phyloP scores from a whole-genome alignment of 2,888 invertebrate species.

The Morinoia aosen region DNA sequence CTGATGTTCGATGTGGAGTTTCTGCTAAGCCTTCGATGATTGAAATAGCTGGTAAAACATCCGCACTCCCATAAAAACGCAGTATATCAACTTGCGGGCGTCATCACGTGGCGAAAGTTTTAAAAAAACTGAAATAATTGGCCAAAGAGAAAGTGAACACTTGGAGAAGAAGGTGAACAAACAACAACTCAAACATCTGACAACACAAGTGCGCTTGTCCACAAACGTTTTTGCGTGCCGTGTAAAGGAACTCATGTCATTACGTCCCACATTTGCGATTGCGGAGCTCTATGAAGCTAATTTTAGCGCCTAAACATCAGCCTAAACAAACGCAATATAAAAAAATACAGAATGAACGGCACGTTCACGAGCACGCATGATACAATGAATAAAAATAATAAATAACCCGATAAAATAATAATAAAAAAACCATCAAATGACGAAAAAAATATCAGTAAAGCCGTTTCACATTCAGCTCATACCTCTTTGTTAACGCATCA shows the following conservation, averaged over 20 bases:
- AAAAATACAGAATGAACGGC: not conserved
- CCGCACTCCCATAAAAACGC: not conserved
- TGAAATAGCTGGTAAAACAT: not conserved
- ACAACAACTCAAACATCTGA: not conserved
- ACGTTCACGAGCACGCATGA: not conserved
- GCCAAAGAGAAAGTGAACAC: not conserved
- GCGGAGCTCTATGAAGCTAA: not conserved
- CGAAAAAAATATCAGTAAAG: not conserved
- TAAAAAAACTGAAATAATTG: not conserved
- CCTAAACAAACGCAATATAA: not conserved
- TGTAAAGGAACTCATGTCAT: not conserved
- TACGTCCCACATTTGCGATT: not conserved
- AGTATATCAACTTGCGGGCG: not conserved
- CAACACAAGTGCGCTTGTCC: not conserved
- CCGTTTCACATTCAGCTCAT: not conserved
- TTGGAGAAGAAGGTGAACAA: not conserved
- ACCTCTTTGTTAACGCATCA: not conserved
- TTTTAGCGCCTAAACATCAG: not conserved
- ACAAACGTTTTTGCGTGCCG: not conserved
- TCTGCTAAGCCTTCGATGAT: not conserved
- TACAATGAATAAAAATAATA: not conserved
- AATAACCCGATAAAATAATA: not conserved
- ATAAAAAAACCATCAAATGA: not conserved
- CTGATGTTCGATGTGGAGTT: not conserved
- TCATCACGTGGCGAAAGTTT: not conserved